Percentiles rank a stretch among this genome's conserved stretches.
Evolutionary conservation across 2,797 vertebrate species (phyloP).

Genomic region (Thripadectes ignobilis): DNA sequence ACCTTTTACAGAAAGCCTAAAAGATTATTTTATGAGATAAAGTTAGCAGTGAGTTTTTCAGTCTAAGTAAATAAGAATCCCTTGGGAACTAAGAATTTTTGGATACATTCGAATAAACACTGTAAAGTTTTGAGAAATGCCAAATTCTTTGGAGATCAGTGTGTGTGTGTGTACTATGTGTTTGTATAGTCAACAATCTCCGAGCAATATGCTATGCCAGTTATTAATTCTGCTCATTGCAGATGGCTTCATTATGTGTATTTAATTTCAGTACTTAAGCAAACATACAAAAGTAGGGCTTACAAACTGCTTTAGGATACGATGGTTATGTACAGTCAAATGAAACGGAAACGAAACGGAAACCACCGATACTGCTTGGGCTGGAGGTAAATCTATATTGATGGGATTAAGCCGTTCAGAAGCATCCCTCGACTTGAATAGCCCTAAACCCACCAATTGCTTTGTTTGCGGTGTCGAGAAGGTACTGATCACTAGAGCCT

Average conservation of each 20-base stretch:
- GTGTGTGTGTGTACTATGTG: neutral
- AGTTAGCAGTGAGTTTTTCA: slow-evolving; percentile 46
- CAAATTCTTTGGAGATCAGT: slow-evolving; percentile 22
- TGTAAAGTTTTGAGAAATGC: slow-evolving; percentile 52
- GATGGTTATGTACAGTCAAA: slow-evolving; percentile 14
- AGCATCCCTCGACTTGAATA: slow-evolving; percentile 7
- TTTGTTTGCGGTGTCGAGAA: slow-evolving; percentile 39
- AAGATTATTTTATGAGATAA: slow-evolving; percentile 30
- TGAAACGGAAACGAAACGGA: slow-evolving; percentile 20
- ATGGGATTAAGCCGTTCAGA: slow-evolving; percentile 46
- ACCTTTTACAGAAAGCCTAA: neutral
- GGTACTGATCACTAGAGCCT: slow-evolving; percentile 62
- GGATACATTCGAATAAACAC: slow-evolving; percentile 51
- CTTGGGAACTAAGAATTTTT: slow-evolving; percentile 46
- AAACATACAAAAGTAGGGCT: slow-evolving; percentile 60
- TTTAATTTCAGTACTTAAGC: slow-evolving; percentile 71
- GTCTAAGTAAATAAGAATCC: slow-evolving; percentile 37
- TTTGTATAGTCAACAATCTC: slow-evolving; percentile 70
- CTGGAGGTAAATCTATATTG: slow-evolving; percentile 57
- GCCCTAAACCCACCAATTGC: slow-evolving; percentile 33
- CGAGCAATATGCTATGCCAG: slow-evolving; percentile 69
- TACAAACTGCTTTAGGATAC: slow-evolving; percentile 51
- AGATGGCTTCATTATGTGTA: slow-evolving; percentile 67
- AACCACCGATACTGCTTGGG: slow-evolving; percentile 36
- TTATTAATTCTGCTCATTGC: slow-evolving; percentile 70